These are phyloP conservation scores for Zonitis immaculata DNA, from an alignment of 2,888 invertebrate genomes.

Conservation along the genomic window DNA sequence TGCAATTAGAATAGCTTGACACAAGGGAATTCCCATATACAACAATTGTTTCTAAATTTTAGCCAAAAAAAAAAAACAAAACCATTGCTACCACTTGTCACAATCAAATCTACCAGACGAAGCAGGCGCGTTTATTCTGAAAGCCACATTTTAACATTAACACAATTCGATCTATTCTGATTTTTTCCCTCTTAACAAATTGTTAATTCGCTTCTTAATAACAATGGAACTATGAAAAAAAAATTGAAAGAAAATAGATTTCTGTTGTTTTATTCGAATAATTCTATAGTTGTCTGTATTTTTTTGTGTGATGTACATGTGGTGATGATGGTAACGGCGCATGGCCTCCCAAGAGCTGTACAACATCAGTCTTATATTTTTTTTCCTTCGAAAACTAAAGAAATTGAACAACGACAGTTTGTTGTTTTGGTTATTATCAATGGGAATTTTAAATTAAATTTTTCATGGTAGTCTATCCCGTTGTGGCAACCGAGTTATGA, in stretches of 20 bases:
- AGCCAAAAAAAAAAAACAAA: neutral
- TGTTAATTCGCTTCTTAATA: too few species aligned
- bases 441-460: conserved; percentile 42
- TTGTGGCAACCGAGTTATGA: conserved; percentile 30
- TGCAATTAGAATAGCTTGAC: neutral
- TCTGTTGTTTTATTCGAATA: too few species aligned
- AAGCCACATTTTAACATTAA: too few species aligned
- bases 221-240: too few species aligned
- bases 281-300: too few species aligned
- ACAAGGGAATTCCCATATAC: neutral
- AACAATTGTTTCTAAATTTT: neutral
- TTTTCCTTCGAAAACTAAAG: conserved; percentile 29
- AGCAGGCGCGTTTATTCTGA: too few species aligned
- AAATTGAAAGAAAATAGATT: too few species aligned
- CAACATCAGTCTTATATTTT: conserved; percentile 33
- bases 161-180: too few species aligned
- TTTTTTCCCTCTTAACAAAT: too few species aligned
- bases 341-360: conserved; percentile 2
- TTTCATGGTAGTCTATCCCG: conserved; percentile 39
- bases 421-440: conserved; percentile 30
- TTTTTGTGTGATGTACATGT: too few species aligned
- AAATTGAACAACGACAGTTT: conserved; percentile 37
- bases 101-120: too few species aligned
- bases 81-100: too few species aligned
- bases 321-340: neutral